A percentile compares a stretch with the other conserved stretches of the same genome.
These are phyloP conservation scores for Silurus glanis DNA, from an alignment of 2,113 vertebrate species.

Conservation along the genomic window DNA sequence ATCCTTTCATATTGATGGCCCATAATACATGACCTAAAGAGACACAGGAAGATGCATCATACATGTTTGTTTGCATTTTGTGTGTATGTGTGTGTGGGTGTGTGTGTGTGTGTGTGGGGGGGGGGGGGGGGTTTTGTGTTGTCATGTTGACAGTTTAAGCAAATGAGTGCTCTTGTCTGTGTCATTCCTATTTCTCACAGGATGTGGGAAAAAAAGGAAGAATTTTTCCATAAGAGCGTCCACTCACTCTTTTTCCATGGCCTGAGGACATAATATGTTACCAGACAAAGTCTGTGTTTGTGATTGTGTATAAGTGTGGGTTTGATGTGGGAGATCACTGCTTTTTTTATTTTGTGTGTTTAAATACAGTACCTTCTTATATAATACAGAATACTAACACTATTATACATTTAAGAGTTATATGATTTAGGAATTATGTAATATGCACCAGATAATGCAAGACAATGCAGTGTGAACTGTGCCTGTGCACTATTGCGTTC, in stretches of 20 bases:
- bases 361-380: background rate
- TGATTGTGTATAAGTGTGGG: background rate
- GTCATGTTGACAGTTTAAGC: too few species aligned
- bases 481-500: background rate
- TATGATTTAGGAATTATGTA: background rate
- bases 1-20: conserved; percentile 33
- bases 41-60: background rate
- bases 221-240: conserved; percentile 35
- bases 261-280: conserved; percentile 37
- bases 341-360: background rate
- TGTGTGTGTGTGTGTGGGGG: conserved; percentile 17
- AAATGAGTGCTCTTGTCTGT: conserved; percentile 8
- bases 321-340: conserved; percentile 11
- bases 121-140: too few species aligned
- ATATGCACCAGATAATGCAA: background rate
- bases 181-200: conserved; percentile 33
- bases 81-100: conserved; percentile 12
- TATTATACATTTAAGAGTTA: too few species aligned
- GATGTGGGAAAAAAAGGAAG: conserved; percentile 28
- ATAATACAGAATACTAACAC: background rate
- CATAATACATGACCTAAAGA: conserved; percentile 18
- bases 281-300: background rate
- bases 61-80: conserved; percentile 15
- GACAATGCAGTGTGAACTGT: background rate
- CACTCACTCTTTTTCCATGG: conserved; percentile 39